Base-by-base conservation (phyloP, 2,888 invertebrate genomes). In the Lycophotia porphyrea region DNA sequence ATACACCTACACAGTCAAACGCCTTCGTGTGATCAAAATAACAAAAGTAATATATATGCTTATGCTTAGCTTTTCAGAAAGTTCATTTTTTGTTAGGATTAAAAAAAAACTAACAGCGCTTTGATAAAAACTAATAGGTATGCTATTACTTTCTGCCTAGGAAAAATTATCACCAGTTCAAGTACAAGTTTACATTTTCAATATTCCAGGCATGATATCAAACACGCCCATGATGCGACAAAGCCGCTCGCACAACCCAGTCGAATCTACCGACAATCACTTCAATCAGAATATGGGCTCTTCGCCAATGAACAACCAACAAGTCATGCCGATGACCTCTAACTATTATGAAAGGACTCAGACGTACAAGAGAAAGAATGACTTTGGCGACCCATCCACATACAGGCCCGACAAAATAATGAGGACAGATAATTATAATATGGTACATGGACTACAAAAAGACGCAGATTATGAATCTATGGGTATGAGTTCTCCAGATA, bases 401-500 rank as follows among this genome's bases (percentile, higher is more conserved):
- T 96, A 95, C 73, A 93, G 95, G 82, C 92, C 93, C 2, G 95
- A 96, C 70, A 96, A 96, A 90, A 94, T 96, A 60, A 95, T 96
- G 95, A 91, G 96, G 71, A 92, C 94, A 1, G 92, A 91, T 68
- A 89, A 76, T 55, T 96, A 95, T 79, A 90, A 89, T 55, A 94
- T 94, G 94, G 91, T 94, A 5, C 96, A 95, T 71, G 92, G 92
- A 34, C 74, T 90, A 49, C 89, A 92, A 8, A 94, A 94, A 71
- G 93, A 94, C 24, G 42, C 89, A 0, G 95, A 95, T 21, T 95
- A 93, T 74, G 93, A 93, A 47, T 83, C 87, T 61, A 88, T 94
- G 86, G 90, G 90, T 64, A 87, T 93, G 63, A 84, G 82, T 52
- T 85, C 91, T 21, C 91, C 92, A 36, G 94, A 95, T 55, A 95